These are phyloP conservation scores for Chirona hameri DNA, from an alignment of 2,888 invertebrate species.

Conservation along the genomic window DNA sequence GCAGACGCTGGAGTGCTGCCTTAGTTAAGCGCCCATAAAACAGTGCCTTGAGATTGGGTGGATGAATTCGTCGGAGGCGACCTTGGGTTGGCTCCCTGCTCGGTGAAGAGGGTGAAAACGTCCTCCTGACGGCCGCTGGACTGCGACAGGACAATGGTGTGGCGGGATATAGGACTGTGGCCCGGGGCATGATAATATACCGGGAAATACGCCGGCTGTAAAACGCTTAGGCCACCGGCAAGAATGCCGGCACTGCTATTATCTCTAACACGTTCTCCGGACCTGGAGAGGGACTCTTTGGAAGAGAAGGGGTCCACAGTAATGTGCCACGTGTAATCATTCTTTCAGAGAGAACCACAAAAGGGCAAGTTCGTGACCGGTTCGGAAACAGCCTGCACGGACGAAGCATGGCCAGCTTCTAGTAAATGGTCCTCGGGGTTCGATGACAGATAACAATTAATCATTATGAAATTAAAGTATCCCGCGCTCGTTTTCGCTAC, in stretches of 20 bases:
- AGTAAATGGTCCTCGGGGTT: neutral
- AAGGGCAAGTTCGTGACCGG: too few relatives aligned
- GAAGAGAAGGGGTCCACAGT: too few relatives aligned
- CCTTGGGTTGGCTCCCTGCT: too few relatives aligned
- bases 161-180: neutral
- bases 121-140: neutral
- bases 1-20: too few relatives aligned
- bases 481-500: neutral
- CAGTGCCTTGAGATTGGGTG: too few relatives aligned
- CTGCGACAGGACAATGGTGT: neutral
- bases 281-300: too few relatives aligned
- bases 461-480: neutral
- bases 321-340: too few relatives aligned
- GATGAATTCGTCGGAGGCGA: too few relatives aligned
- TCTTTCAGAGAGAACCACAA: too few relatives aligned
- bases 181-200: neutral
- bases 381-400: too few relatives aligned
- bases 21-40: too few relatives aligned
- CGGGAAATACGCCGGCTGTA: neutral
- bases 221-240: conserved; percentile 3
- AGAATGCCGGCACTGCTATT: neutral
- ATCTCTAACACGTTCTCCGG: neutral
- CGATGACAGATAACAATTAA: neutral
- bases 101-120: neutral
- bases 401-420: too few relatives aligned